Evolutionary conservation across 2,113 vertebrate species (phyloP).

Genomic region (Oryzias javanicus): DNA sequence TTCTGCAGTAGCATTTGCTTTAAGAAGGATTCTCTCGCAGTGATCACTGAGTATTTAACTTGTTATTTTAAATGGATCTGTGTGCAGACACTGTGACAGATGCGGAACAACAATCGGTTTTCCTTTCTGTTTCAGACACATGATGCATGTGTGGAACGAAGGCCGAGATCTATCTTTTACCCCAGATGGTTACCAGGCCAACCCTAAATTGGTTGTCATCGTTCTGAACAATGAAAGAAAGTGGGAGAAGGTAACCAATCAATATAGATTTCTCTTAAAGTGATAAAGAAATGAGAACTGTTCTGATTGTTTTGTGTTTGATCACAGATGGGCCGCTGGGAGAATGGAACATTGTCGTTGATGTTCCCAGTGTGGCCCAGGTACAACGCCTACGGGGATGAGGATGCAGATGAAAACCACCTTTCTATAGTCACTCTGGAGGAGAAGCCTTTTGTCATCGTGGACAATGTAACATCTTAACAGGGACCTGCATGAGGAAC

Average conservation of each 20-base stretch:
- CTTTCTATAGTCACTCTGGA: slow-evolving; percentile 96
- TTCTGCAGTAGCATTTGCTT: slow-evolving; percentile 51
- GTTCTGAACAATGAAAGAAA: slow-evolving; percentile 89
- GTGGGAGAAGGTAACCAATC: slow-evolving; percentile 90
- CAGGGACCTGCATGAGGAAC: slow-evolving; percentile 93
- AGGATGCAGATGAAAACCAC: slow-evolving; percentile 92
- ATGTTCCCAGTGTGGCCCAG: slow-evolving; percentile 95
- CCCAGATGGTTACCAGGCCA: slow-evolving; percentile 93
- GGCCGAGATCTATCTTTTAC: slow-evolving; percentile 97
- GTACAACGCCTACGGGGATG: slow-evolving; percentile 89
- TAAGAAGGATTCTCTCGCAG: slow-evolving; percentile 52
- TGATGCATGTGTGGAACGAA: slow-evolving; percentile 94
- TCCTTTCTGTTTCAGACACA: slow-evolving; percentile 82
- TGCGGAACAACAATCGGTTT: slow-evolving; percentile 29
- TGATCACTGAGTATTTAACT: slow-evolving; percentile 63
- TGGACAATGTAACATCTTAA: slow-evolving; percentile 94
- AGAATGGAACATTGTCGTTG: slow-evolving; percentile 87
- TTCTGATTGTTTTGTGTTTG: slow-evolving; percentile 17
- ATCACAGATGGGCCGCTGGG: slow-evolving; percentile 94
- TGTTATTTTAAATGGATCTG: slow-evolving; percentile 54
- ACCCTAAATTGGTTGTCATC: slow-evolving; percentile 93
- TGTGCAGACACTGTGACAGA: slow-evolving; percentile 30
- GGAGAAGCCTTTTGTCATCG: slow-evolving; percentile 95
- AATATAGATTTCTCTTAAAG: neutral
- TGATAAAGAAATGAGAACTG: slow-evolving; percentile 23